phyloP scores from a whole-genome alignment of 2,113 vertebrate species.

The Zosterops pallidus region DNA sequence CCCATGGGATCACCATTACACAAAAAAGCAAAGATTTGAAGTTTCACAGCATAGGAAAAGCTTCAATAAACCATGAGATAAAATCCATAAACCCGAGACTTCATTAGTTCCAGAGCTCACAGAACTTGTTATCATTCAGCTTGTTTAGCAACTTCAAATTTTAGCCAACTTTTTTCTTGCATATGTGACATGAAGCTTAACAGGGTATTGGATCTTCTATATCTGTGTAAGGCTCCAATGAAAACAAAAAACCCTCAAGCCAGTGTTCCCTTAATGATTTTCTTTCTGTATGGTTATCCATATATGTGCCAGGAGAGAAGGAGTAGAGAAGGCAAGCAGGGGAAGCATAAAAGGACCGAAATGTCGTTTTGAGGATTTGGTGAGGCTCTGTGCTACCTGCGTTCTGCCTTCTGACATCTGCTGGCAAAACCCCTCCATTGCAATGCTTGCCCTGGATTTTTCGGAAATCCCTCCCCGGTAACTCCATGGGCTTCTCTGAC shows the following conservation, averaged over 20 bases:
- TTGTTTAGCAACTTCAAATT: constrained; percentile 29
- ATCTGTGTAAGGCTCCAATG: not conserved
- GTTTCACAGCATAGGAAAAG: not conserved
- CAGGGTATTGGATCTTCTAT: not conserved
- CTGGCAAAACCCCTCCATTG: constrained; percentile 35
- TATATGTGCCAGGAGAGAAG: not conserved
- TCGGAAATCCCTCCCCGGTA: not conserved
- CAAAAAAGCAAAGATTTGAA: not conserved
- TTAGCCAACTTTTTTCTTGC: not conserved
- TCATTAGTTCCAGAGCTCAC: not conserved
- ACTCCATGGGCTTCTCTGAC: not conserved
- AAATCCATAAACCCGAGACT: not conserved
- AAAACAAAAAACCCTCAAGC: not conserved
- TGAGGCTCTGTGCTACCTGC: accelerated
- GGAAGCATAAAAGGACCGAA: not conserved
- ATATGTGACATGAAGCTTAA: not conserved
- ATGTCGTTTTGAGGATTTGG: not conserved
- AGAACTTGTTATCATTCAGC: constrained; percentile 7
- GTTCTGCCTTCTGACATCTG: constrained; percentile 38
- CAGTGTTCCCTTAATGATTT: not conserved
- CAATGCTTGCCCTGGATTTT: not conserved
- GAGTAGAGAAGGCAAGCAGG: not conserved
- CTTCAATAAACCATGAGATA: constrained; percentile 2
- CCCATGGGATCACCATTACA: not conserved
- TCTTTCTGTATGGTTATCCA: not conserved